Percentiles rank a stretch among this genome's conserved stretches.
These are phyloP conservation scores for Eupithecia subfuscata DNA, from an alignment of 2,888 invertebrate genomes.

Conservation along the genomic window DNA sequence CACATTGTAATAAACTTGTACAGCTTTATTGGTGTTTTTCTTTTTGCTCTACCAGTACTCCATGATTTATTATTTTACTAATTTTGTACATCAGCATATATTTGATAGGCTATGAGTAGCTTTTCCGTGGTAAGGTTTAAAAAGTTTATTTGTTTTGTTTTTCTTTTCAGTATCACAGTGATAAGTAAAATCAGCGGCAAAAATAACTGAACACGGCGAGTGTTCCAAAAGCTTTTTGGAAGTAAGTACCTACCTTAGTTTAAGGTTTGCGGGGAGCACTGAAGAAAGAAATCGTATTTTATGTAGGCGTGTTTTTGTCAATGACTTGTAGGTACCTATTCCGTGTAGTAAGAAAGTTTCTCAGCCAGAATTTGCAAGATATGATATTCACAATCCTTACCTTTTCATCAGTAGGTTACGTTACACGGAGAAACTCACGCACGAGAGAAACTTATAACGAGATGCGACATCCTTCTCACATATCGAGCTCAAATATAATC, in stretches of 20 bases:
- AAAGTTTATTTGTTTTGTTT: not conserved
- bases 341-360: not conserved
- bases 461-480: slow-evolving; percentile 2
- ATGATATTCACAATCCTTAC: not conserved
- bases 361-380: not conserved
- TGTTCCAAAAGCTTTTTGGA: not conserved
- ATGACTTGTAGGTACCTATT: not conserved
- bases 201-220: not conserved
- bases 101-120: not conserved
- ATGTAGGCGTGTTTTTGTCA: not conserved
- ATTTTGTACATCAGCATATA: not conserved
- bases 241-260: too few species aligned
- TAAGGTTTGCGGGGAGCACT: not conserved
- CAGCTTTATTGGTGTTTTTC: not conserved
- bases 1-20: slow-evolving; percentile 1
- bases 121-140: not conserved
- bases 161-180: not conserved
- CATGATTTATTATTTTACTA: not conserved
- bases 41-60: not conserved
- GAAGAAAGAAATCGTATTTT: not conserved
- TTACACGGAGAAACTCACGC: not conserved
- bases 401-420: not conserved
- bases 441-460: slow-evolving; percentile 22
- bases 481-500: slow-evolving; percentile 1
- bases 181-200: not conserved